Evolutionary conservation across 2,113 vertebrate species (phyloP).

Genomic region (Austrofundulus limnaeus): DNA sequence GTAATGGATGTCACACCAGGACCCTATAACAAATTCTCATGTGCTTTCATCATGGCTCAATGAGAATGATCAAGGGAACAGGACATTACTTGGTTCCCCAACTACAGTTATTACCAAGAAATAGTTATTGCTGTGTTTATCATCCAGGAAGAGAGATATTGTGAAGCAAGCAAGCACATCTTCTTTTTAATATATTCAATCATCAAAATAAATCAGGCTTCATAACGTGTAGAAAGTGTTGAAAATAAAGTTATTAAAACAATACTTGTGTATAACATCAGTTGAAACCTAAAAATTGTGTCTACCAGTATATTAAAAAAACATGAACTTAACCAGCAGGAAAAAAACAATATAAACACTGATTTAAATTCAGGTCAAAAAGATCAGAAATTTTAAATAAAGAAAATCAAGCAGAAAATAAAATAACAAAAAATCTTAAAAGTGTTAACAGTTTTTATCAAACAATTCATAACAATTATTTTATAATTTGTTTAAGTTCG

Average conservation of each 20-base stretch:
- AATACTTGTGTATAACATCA: conserved; percentile 4
- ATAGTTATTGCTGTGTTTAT: conserved; percentile 70
- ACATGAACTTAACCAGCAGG: neutral
- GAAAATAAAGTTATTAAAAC: conserved; percentile 28
- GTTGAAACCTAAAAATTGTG: neutral
- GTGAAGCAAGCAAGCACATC: conserved; percentile 36
- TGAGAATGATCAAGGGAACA: conserved; percentile 78
- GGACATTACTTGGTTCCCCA: conserved; percentile 68
- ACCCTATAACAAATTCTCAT: conserved; percentile 70
- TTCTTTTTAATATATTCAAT: conserved; percentile 57
- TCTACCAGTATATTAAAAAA: neutral
- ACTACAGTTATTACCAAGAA: conserved; percentile 68
- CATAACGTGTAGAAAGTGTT: conserved; percentile 18
- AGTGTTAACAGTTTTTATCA: conserved; percentile 15
- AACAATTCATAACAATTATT: conserved; percentile 54
- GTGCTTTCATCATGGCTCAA: conserved; percentile 76
- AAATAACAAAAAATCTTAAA: neutral
- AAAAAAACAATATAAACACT: conserved; percentile 10
- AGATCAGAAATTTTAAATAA: neutral
- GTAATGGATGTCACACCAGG: conserved; percentile 72
- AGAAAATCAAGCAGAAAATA: too few relatives aligned
- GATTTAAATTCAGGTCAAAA: neutral
- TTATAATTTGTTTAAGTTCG: conserved; percentile 59
- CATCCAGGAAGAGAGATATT: conserved; percentile 65
- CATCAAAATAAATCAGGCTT: conserved; percentile 52